Percentiles rank a stretch among this genome's conserved stretches.
These are phyloP conservation scores for Nansenia antarctica DNA, from an alignment of 2,113 vertebrate genomes.

Conservation along the genomic window DNA sequence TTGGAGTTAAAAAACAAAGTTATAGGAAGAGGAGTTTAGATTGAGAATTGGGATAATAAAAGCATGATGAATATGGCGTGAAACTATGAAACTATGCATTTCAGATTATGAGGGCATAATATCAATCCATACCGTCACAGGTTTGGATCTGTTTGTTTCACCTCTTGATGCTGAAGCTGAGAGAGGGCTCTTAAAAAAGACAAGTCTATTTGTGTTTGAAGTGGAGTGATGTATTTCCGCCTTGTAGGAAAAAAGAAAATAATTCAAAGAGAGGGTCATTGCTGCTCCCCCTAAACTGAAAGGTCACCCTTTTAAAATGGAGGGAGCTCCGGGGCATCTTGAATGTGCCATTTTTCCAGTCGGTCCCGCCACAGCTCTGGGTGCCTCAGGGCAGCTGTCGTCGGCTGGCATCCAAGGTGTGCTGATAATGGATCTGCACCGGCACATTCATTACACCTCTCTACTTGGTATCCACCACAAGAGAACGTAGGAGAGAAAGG, in stretches of 20 bases:
- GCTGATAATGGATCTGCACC: not conserved
- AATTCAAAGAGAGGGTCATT: too few species aligned
- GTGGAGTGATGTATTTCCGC: not conserved
- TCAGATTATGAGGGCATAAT: not conserved
- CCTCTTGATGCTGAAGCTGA: not conserved
- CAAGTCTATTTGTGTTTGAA: not conserved
- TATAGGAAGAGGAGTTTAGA: too few species aligned
- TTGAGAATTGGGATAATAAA: not conserved
- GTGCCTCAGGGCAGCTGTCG: conserved; percentile 11
- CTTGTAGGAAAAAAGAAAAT: not conserved
- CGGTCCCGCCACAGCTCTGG: not conserved
- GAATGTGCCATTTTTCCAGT: conserved; percentile 1
- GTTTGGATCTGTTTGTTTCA: not conserved
- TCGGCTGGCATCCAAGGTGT: too few species aligned
- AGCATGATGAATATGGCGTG: not conserved
- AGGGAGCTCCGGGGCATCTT: not conserved
- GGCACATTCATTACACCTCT: too few species aligned
- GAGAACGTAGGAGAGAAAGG: not conserved
- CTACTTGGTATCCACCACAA: too few species aligned
- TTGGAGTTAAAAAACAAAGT: too few species aligned
- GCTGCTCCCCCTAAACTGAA: not conserved
- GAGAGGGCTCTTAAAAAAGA: too few species aligned
- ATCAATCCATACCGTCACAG: not conserved
- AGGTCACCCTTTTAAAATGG: conserved; percentile 13
- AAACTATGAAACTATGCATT: not conserved